phyloP scores from a whole-genome alignment of 2,888 invertebrate genomes.

The Antheraea assamensis region DNA sequence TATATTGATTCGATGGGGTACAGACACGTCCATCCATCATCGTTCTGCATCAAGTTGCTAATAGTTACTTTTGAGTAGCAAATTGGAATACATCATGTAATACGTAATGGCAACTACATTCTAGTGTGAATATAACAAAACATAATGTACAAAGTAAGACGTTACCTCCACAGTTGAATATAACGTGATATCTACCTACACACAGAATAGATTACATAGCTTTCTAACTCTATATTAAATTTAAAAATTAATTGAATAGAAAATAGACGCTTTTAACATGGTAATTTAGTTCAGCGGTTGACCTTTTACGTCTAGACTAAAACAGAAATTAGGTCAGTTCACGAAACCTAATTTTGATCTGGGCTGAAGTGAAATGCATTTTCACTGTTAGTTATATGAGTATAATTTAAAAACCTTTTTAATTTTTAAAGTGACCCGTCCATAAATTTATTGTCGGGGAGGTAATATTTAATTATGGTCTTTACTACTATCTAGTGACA shows the following conservation, averaged over 20 bases:
- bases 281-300: constrained; percentile 10
- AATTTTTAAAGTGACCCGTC: background rate
- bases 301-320: constrained; percentile 25
- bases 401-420: background rate
- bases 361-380: constrained; percentile 24
- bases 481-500: no score
- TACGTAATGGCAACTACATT: no score
- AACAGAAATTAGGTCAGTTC: constrained; percentile 33
- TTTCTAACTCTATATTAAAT: background rate
- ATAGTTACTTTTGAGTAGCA: no score
- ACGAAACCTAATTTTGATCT: constrained; percentile 30
- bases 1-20: no score
- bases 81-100: no score
- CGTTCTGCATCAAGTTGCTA: no score
- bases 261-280: constrained; percentile 4
- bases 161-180: no score
- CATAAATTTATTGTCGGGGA: background rate
- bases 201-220: background rate
- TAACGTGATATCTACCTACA: background rate
- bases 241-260: constrained; percentile 11
- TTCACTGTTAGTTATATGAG: background rate
- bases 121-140: no score
- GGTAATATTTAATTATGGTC: background rate
- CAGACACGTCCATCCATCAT: no score
- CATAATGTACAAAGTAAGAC: no score